A percentile compares a stretch with the other conserved stretches of the same genome.
Evolutionary conservation across 2,797 vertebrate genomes (phyloP).

Genomic region (Sciurus vulgaris): DNA sequence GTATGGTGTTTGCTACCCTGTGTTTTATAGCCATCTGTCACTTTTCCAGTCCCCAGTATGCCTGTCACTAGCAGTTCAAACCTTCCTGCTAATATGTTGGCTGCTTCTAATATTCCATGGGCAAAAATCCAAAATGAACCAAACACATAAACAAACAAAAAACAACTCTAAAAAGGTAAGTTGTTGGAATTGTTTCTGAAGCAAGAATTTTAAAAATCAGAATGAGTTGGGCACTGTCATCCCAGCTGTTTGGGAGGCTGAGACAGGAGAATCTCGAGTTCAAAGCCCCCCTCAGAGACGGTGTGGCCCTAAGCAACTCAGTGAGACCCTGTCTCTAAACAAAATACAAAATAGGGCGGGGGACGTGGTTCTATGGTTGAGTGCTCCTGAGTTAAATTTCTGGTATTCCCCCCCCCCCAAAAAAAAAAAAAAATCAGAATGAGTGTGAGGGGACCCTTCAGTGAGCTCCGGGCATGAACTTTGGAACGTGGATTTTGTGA

Average conservation of each 20-base stretch:
- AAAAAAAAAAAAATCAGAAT: too few species aligned
- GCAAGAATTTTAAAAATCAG: neutral
- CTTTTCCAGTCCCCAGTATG: neutral
- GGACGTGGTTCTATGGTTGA: too few species aligned
- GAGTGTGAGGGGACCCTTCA: neutral
- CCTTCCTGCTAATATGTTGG: neutral
- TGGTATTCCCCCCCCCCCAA: too few species aligned
- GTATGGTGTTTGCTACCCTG: neutral
- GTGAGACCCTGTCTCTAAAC: too few species aligned
- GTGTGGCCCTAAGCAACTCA: too few species aligned
- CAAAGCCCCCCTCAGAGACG: too few species aligned
- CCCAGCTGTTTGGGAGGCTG: too few species aligned
- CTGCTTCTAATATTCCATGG: neutral
- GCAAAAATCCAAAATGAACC: neutral
- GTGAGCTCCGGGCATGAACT: neutral
- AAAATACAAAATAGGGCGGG: too few species aligned
- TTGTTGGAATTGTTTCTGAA: constrained; percentile 11
- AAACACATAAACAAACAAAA: neutral
- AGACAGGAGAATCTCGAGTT: too few species aligned
- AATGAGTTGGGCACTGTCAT: neutral
- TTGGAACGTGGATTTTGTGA: neutral
- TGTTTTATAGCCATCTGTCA: neutral
- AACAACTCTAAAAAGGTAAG: neutral
- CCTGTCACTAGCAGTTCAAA: neutral
- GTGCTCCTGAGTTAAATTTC: too few species aligned